Evolutionary conservation across 35 echinoderm and acorn worm genomes (phyloP).

Genomic region (Hemicentrotus pulcherrimus): DNA sequence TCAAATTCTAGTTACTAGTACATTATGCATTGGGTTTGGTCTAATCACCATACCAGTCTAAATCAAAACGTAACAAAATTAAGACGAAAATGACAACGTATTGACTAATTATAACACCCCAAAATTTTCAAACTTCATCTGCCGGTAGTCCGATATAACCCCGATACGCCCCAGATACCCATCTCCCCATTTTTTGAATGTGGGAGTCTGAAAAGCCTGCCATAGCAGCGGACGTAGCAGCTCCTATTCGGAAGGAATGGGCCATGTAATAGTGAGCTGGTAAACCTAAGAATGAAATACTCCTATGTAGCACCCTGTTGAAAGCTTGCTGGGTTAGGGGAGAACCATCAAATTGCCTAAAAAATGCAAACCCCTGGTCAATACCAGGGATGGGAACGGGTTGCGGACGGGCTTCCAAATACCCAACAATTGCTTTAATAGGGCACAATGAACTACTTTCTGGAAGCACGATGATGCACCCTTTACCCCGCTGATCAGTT

Average conservation of each 20-base stretch:
- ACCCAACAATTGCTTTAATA: background rate
- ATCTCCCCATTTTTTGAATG: conserved; percentile 65
- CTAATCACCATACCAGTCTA: too few relatives aligned
- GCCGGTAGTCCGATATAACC: conserved; percentile 12
- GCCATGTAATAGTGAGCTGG: background rate
- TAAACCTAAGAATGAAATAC: background rate
- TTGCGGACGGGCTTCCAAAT: background rate
- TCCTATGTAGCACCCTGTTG: background rate
- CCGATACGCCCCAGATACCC: conserved; percentile 35
- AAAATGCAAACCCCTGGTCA: background rate
- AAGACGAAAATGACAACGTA: too few relatives aligned
- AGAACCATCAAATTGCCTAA: background rate
- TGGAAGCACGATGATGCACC: background rate
- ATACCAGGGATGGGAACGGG: background rate
- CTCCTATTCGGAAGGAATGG: conserved; percentile 61
- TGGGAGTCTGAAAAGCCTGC: conserved; percentile 28
- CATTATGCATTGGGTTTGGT: too few relatives aligned
- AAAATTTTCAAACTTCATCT: too few relatives aligned
- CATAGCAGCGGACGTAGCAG: conserved; percentile 53
- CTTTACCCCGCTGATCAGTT: background rate
- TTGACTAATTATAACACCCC: too few relatives aligned
- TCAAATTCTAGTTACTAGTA: too few relatives aligned
- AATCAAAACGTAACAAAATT: too few relatives aligned
- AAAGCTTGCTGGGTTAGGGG: background rate
- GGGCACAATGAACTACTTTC: background rate